Evolutionary conservation across 1,140 invertebrate genomes (phyloP), one percentile per base, ranked within the genome.

Genomic region (Oscheius sp.): DNA sequence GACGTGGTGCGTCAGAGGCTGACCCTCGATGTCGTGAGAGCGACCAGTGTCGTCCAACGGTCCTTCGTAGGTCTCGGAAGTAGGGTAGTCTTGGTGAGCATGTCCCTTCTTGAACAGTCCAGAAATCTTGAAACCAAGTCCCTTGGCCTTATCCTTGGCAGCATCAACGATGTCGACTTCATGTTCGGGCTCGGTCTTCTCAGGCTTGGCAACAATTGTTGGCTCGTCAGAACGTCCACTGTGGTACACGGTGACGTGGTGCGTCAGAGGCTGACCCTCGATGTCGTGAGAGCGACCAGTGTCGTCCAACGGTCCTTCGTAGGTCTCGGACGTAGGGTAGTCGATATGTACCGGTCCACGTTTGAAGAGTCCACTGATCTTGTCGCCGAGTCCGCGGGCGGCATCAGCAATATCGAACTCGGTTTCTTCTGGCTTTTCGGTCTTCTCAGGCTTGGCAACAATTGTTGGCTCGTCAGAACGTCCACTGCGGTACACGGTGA

Each of bases 1-100:
- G 49, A 66, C 64, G 64, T 66, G 64, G 31, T 66, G 64, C 7
- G 64, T 66, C 64, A 62, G 45, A 28, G 13, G 64, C 28, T 45
- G 36, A 28, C 64, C 64, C 18, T 66, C 64, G 46, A 66, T 31
- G 64, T 66, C 64, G 36, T 32, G 61, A 32, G 10, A 7, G 29
- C 61, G 15, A 3, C 29, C 61, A 63, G 61, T 63, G 28, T 63
- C 31, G 38, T 42, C 38, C 38, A 42, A 42, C 7, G 38, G 38
- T 42, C 38, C 38, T 42, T 42, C 38, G 38, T 42, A 42, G 38
- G n/a, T 42, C 38, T 42, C 38, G 38, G 38, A 42, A 42, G 38
- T 42, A 10, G 38, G 38, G n/a, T 42, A 42, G n/a, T 42, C 38
- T 42, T 42, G 38, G n/a, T 42, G 38, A 42, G 38, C 38, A 42